phyloP scores from a whole-genome alignment of 2,888 invertebrate species.

The Mycalesis mineus region DNA sequence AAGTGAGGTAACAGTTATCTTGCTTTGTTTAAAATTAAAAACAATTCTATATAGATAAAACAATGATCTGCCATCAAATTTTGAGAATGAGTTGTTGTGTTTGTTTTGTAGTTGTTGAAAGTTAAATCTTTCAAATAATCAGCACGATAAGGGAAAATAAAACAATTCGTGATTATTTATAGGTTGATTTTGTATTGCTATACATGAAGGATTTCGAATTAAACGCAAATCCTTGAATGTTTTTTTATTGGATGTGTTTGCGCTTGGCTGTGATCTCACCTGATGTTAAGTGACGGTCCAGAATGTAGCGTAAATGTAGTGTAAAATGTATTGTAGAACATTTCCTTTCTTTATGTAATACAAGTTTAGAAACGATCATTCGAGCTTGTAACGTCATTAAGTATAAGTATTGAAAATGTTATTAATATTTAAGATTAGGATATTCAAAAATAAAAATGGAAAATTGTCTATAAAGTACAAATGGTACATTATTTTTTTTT shows the following conservation, averaged over 20 bases:
- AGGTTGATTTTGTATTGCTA: neutral
- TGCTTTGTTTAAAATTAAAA: no score
- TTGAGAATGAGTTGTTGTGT: no score
- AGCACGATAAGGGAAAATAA: neutral
- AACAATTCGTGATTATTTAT: neutral
- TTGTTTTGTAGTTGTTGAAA: no score
- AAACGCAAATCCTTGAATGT: neutral
- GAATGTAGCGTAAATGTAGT: no score
- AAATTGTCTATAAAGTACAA: constrained; percentile 1
- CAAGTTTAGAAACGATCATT: neutral
- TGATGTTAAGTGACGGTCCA: no score
- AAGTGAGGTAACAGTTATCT: no score
- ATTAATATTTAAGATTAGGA: neutral
- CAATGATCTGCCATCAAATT: no score
- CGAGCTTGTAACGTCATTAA: constrained; percentile 1
- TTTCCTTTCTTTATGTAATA: neutral
- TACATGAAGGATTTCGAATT: neutral
- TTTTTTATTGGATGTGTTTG: neutral
- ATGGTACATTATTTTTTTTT: neutral
- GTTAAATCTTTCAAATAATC: no score
- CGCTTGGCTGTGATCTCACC: no score
- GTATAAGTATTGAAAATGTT: neutral
- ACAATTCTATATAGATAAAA: no score
- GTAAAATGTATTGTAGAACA: no score
- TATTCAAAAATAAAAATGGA: neutral